Percentiles rank a stretch among this genome's conserved stretches.
phyloP scores from a whole-genome alignment of 64 coral and sea anemone genomes.

The Actinia tenebrosa region DNA sequence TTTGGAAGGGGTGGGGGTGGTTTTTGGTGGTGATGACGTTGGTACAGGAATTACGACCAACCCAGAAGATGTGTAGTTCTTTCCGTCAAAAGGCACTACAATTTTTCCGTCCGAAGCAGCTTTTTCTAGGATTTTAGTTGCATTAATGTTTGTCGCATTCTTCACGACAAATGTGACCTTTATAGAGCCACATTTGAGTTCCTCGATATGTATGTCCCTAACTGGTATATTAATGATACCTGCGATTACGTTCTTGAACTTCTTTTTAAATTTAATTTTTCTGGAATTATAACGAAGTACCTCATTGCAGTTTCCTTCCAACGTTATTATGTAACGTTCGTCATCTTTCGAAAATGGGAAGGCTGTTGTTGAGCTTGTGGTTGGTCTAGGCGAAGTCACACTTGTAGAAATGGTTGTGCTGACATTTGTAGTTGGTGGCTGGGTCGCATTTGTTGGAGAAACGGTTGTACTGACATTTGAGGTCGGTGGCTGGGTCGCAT shows the following conservation, averaged over 20 bases:
- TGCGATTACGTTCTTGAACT: background rate
- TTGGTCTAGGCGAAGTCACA: background rate
- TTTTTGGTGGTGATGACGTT: background rate
- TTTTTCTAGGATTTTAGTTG: constrained; percentile 22
- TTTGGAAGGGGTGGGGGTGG: background rate
- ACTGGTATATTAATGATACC: background rate
- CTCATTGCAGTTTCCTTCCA: constrained; percentile 48
- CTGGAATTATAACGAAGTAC: background rate
- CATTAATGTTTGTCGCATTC: constrained; percentile 27
- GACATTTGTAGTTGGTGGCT: background rate
- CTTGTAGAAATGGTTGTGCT: background rate
- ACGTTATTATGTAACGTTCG: constrained; percentile 41
- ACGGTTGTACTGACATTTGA: background rate
- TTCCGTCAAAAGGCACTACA: constrained; percentile 1
- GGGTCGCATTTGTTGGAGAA: background rate
- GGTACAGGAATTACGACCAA: constrained; percentile 22
- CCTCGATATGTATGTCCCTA: background rate
- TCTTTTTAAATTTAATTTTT: constrained; percentile 15
- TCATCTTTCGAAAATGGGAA: constrained; percentile 15
- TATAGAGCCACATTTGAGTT: constrained; percentile 54
- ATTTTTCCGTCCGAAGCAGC: constrained; percentile 20
- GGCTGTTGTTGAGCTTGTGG: constrained; percentile 25
- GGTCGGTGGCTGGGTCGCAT: background rate
- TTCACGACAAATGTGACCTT: constrained; percentile 44
- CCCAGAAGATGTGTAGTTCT: constrained; percentile 24